Conservation (phyloP, 2,888 invertebrate genomes). For the Vesta saturnalis region DNA sequence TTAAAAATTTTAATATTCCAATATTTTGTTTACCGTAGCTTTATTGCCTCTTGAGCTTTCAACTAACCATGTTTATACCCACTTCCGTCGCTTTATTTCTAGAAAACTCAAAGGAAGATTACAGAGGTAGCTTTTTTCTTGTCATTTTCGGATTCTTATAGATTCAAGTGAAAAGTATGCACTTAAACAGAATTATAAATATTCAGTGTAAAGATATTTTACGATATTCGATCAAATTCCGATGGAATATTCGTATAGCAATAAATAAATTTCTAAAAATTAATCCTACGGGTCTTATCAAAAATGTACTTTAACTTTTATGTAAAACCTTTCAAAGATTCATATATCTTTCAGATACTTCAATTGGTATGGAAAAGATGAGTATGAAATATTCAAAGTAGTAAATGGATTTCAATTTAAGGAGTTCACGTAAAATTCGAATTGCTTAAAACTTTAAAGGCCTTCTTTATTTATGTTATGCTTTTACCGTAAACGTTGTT, state of each 20-base stretch:
- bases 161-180: no score
- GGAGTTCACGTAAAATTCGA: conserved; percentile 9
- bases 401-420: conserved; percentile 22
- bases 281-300: neutral
- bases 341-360: conserved; percentile 14
- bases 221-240: neutral
- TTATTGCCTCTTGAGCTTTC: no score
- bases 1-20: no score
- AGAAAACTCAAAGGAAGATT: no score
- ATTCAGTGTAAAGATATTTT: no score
- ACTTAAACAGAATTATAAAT: no score
- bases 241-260: no score
- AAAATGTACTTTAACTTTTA: neutral
- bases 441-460: conserved; percentile 16
- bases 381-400: conserved; percentile 19
- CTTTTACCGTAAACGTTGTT: neutral
- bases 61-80: no score
- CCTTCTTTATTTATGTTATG: conserved; percentile 7
- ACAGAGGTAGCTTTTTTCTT: no score
- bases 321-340: conserved; percentile 12
- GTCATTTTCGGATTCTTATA: no score
- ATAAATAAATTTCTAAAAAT: neutral
- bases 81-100: no score
- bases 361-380: conserved; percentile 16
- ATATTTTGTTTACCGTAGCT: no score